Evolutionary conservation across 2,113 vertebrate species (phyloP), one percentile per base, ranked within the genome.

Genomic region (Calyptomena viridis): DNA sequence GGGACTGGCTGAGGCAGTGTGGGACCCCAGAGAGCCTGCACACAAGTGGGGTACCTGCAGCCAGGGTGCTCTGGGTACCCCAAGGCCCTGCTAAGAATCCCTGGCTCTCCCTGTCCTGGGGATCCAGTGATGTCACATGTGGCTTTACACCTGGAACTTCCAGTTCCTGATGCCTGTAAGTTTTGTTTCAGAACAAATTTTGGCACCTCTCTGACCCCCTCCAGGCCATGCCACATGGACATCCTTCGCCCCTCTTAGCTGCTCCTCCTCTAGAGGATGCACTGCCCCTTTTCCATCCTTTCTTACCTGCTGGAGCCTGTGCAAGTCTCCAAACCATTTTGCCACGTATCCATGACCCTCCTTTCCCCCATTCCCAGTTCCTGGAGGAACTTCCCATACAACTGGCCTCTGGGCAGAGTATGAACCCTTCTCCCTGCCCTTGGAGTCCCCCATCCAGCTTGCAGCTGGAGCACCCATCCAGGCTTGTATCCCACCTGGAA

Each of bases 31-130:
- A 37, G 50, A 31, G 20, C 27, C 37, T 31, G 33, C 33, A 42
- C 14, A 56, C 3, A 0, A 0, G 4, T 3, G 52, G 31, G 18
- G 5, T 42, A 22, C 8, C 24, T 35, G 58, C 20, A 42, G 25
- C 42, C 58, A 72, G 37, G 47, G 22, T 44, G n/a, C 49, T 46
- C n/a, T 11, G 28, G n/a, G 59, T 68, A 33, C 19, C 64, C 74
- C 2, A 16, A 56, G 69, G 31, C 28, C 5, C 52, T 30, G 11
- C 35, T 31, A 20, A 12, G 76, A 71, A 13, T 8, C 59, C 12
- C 0, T 0, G 15, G 28, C 22, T 49, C 64, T 63, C 53, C 35
- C 15, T 11, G 33, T 31, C 62, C 52, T 22, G 52, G 11, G 33
- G 37, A n/a, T 23, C 56, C 76, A 60, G 56, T 1, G 2, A 1